Base-by-base conservation (phyloP, 1,140 invertebrate species). In the Eupristina koningsbergeri region DNA sequence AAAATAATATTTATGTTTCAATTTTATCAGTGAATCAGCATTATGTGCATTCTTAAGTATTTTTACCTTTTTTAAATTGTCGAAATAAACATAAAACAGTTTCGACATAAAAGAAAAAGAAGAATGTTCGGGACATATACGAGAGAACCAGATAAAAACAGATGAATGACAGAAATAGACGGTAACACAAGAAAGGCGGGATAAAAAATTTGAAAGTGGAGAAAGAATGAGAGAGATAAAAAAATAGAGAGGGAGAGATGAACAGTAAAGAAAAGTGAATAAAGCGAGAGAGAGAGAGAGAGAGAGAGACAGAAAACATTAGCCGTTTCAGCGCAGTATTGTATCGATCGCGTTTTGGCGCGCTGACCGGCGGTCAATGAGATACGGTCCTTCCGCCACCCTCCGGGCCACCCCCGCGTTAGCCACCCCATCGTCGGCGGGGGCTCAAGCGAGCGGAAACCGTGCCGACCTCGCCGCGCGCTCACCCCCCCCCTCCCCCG, bases 341-440 rank as follows among this genome's bases (percentile, higher is more conserved):
- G 87, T 92, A 92, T 92, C 90, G 92, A 92, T 92, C 91, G 64
- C 26, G 41, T 0, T 36, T 50, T 58, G 63, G 78, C 78, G 69
- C 88, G 87, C 89, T 91, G 91, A 92, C 92, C 91, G 89, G 87
- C 91, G 91, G 91, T 92, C 92, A 92, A 92, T 92, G 91, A 92
- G 92, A 92, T 91, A 92, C 92, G 90, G 91, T 89, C 87, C 91
- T 86, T 89, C 88, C 87, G 88, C 87, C 83, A 85, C 87, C 76
- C 22, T 29, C 53, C 64, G 9, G 29, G 47, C 50, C 58, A 36
- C 73, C 31, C 53, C 63, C 34, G 63, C 80, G 75, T 76, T 86
- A 5, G 50, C n/a, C n/a, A n/a, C n/a, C n/a, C n/a, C n/a, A n/a
- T n/a, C n/a, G 22, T 17, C 22, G 58, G 63, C 78, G 85, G 81